Conservation (phyloP, 2,888 invertebrate species). For the Drosophila mimetica region DNA sequence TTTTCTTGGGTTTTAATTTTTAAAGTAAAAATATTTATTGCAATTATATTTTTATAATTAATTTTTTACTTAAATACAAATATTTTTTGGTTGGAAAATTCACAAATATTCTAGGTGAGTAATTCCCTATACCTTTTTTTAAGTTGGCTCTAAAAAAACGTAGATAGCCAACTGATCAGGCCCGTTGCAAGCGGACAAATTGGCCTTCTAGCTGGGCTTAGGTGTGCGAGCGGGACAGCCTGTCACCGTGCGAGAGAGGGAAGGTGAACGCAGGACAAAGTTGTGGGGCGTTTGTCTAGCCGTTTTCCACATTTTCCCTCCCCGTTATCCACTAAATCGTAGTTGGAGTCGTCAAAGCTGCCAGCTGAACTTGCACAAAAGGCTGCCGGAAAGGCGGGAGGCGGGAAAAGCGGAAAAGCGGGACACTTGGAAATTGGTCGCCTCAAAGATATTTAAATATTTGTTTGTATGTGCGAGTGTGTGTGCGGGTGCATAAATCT, state of each 20-base stretch:
- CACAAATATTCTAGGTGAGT: neutral
- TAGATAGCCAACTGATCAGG: slow-evolving; percentile 12
- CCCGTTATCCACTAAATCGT: neutral
- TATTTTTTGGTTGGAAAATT: neutral
- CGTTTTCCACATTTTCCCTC: slow-evolving; percentile 31
- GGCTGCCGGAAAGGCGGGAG: slow-evolving; percentile 42
- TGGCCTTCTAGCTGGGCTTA: slow-evolving; percentile 40
- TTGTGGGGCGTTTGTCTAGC: slow-evolving; percentile 68
- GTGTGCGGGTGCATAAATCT: slow-evolving; percentile 62
- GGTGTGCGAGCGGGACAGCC: slow-evolving; percentile 5
- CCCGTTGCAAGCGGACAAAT: slow-evolving; percentile 32
- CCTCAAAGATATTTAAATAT: slow-evolving; percentile 75
- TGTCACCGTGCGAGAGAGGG: slow-evolving; percentile 1
- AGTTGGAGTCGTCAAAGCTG: slow-evolving; percentile 67
- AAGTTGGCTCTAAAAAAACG: too few relatives aligned
- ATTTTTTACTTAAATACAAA: neutral
- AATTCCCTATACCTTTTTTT: too few relatives aligned
- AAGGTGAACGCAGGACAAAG: slow-evolving; percentile 59
- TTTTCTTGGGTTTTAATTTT: too few relatives aligned
- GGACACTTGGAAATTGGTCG: slow-evolving; percentile 72
- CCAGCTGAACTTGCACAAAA: slow-evolving; percentile 62
- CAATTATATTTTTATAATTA: too few relatives aligned
- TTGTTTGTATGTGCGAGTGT: slow-evolving; percentile 23
- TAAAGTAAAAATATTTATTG: too few relatives aligned
- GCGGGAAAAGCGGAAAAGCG: slow-evolving; percentile 23